Conservation (phyloP, 2,113 vertebrate genomes). For the Actinemys pallida region DNA sequence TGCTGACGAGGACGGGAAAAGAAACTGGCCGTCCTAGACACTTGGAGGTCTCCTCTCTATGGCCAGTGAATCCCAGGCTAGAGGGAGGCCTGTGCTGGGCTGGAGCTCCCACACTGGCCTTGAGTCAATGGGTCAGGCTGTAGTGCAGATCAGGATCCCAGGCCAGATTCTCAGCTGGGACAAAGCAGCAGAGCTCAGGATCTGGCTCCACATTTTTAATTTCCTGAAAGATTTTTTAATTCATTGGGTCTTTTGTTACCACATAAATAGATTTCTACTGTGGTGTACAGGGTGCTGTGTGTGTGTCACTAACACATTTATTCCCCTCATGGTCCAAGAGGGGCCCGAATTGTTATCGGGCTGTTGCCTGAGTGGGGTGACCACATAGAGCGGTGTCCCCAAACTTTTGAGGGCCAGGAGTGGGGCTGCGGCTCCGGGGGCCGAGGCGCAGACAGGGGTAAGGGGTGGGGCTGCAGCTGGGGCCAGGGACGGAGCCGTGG, state of each 20-base stretch:
- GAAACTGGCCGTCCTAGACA: accelerated
- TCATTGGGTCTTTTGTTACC: neutral
- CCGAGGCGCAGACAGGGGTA: too few species aligned
- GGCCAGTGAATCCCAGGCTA: neutral
- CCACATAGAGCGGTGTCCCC: neutral
- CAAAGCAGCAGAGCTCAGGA: neutral
- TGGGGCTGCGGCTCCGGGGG: too few species aligned
- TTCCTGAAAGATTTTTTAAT: neutral
- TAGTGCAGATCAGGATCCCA: neutral
- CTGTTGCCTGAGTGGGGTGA: neutral
- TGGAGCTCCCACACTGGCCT: neutral
- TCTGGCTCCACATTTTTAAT: neutral
- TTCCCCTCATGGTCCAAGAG: neutral
- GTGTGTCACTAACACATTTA: neutral
- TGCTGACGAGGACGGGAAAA: accelerated
- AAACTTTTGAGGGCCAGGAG: too few species aligned
- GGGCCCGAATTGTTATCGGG: neutral
- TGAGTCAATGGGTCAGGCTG: neutral
- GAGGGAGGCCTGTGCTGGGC: accelerated
- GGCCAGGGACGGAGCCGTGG: too few species aligned
- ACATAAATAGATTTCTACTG: neutral
- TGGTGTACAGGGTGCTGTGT: neutral
- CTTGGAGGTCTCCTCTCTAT: neutral
- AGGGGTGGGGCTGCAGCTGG: too few species aligned
- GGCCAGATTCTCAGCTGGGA: neutral